Base-by-base conservation (phyloP, 2,888 invertebrate species). In the Clusia tigrina region DNA sequence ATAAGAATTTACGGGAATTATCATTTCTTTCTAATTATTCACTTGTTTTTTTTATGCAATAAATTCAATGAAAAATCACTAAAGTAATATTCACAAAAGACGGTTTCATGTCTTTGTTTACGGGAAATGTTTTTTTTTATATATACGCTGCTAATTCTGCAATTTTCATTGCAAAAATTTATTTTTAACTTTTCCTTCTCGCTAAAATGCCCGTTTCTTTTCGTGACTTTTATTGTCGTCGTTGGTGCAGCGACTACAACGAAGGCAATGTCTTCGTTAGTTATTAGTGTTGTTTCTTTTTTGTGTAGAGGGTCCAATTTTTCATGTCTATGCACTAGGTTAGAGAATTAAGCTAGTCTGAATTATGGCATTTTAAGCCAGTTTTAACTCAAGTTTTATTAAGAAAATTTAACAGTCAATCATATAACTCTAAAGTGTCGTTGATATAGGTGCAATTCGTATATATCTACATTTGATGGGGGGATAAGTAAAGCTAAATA, bases 111-210 rank as follows among this genome's bases (percentile, higher is more conserved):
- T 64, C 62, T 68, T 62, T 64, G 63, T 67, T 65, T 62, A 65
- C 55, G 46, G 46, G 62, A 65, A 63, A 54, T 60, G 51, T 20
- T 58, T 64, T 60, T 54, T 57, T 56, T 53, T 48, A 57, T 56
- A 63, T 63, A 60, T 63, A 51, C 59, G 58, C 61, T 55, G 56
- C 25, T 63, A 57, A 58, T 68, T 60, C 51, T 57, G 66, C 63
- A 67, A 68, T 67, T 70, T 66, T 67, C 69, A 69, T 71, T 73
- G 71, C 69, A 73, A 76, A 73, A 74, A 73, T 71, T 76, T 77
- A 77, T 79, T 78, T 79, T 80, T 73, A 74, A 75, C 69, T 72
- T 76, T 76, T 71, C 72, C 69, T 69, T 69, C 66, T 72, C 70
- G 74, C 73, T 69, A 74, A 76, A 54, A 78, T 73, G 70, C 71